Evolutionary conservation across 2,888 invertebrate species (phyloP), one percentile per base, ranked within the genome.

Genomic region (Leptarthrus brevirostris): DNA sequence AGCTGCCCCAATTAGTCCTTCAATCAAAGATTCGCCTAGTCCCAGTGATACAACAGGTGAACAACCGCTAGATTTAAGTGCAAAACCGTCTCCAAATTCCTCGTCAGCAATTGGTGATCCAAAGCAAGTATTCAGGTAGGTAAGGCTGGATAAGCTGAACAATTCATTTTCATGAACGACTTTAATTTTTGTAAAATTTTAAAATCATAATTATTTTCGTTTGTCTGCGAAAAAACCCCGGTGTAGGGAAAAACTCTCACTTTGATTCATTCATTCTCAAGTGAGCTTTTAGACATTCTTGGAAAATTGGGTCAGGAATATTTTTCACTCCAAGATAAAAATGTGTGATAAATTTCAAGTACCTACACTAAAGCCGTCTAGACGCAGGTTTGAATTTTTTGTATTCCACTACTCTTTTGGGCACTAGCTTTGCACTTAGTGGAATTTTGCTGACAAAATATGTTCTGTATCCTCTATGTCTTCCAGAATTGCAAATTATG

Each of bases 11-110:
- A 80, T 81, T 71, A 84, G 84, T 81, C 85, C 85, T 77, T 79
- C 82, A 80, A 82, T 82, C 78, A 85, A 85, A 81, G 83, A 84
- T 78, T 82, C 88, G 12, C 87, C 88, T 72, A 87, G 87, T 81
- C 86, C 87, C 77, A 84, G 82, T 82, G 84, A 86, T 77, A 78
- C 79, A 75, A 87, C 89, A 78, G 81, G 81, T 77, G 93, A 93
- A 82, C 93, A 93, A 86, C 94, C 94, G 18, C 88, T 95, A 81
- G 94, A 95, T 87, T 90, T 95, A 82, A 94, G 94, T 87, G 92
- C 93, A 82, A 94, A 89, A 88, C 92, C 88, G 81, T 90, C 88
- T 77, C 88, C 88, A 77, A 84, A 82, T 79, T 84, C 83, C 81
- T 82, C 82, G 61, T 72, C 75, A 53, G 81, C 82, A 74, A 82